These are phyloP conservation scores for Scaptomyza montana DNA, from an alignment of 1,140 invertebrate genomes.

Conservation along the genomic window DNA sequence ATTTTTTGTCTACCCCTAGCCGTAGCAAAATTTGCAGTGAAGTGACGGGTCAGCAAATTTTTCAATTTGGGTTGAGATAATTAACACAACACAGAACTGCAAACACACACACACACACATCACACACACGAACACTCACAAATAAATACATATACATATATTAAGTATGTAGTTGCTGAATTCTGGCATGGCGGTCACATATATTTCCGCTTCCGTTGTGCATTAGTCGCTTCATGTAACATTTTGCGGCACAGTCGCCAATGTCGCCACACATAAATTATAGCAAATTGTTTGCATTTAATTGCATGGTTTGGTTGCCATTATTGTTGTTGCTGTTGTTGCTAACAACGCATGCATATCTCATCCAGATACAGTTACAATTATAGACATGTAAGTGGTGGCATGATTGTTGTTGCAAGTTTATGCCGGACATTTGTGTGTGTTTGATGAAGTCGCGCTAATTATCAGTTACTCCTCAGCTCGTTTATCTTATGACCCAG, in stretches of 20 bases:
- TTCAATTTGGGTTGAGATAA: conserved; percentile 51
- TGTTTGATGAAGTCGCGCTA: conserved; percentile 70
- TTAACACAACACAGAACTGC: conserved; percentile 48
- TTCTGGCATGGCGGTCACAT: conserved; percentile 53
- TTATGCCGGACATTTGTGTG: conserved; percentile 13
- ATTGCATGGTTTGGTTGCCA: conserved; percentile 55
- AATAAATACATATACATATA: not conserved
- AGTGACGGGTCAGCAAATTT: conserved; percentile 52
- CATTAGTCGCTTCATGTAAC: conserved; percentile 63
- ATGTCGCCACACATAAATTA: conserved; percentile 72
- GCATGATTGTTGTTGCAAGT: conserved; percentile 11
- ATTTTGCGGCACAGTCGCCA: conserved; percentile 49
- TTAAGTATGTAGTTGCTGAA: conserved; percentile 1
- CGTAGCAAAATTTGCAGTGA: conserved; percentile 56
- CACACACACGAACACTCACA: conserved; percentile 1
- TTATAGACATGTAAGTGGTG: conserved; percentile 2
- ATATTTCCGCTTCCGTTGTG: conserved; percentile 77
- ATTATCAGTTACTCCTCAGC: conserved; percentile 70
- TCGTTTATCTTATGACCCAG: conserved; percentile 57
- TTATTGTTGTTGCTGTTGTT: conserved; percentile 29
- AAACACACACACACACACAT: not conserved
- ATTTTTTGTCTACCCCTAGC: conserved; percentile 1
- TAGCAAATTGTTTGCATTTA: conserved; percentile 80
- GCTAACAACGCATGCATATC: conserved; percentile 53
- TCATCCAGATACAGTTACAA: conserved; percentile 30